phyloP scores from a whole-genome alignment of 2,113 vertebrate genomes.

The Athene noctua region DNA sequence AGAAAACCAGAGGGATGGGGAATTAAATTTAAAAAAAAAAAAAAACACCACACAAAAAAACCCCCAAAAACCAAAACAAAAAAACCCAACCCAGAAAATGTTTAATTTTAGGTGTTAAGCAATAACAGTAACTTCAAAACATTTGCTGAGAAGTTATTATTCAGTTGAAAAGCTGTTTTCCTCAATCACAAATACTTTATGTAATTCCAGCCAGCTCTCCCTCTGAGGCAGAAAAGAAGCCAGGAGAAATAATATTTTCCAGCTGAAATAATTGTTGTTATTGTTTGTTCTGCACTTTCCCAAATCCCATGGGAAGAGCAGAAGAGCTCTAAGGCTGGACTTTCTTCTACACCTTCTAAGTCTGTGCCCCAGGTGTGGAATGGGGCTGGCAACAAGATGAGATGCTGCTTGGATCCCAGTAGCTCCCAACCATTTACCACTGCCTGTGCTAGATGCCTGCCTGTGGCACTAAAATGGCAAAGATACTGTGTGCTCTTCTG shows the following conservation, averaged over 20 bases:
- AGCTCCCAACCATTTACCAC: too few relatives aligned
- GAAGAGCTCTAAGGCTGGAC: not conserved
- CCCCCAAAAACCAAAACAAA: not conserved
- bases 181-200: not conserved
- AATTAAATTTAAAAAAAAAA: not conserved
- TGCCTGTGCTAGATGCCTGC: not conserved
- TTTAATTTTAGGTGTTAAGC: constrained; percentile 43
- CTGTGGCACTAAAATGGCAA: not conserved
- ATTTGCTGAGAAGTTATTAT: not conserved
- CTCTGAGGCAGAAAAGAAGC: constrained; percentile 1
- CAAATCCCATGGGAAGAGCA: not conserved
- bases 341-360: not conserved
- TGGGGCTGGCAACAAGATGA: not conserved
- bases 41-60: not conserved
- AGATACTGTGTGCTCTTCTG: not conserved
- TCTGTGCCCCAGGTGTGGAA: not conserved
- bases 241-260: constrained; percentile 11
- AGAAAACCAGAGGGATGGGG: not conserved
- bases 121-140: constrained; percentile 22
- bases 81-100: not conserved
- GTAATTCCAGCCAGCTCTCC: constrained; percentile 23
- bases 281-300: constrained; percentile 1
- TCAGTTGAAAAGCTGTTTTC: constrained; percentile 14
- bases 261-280: constrained; percentile 5
- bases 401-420: not conserved